These are phyloP conservation scores for Psettodes erumei DNA, from an alignment of 2,113 vertebrate genomes.

Conservation along the genomic window DNA sequence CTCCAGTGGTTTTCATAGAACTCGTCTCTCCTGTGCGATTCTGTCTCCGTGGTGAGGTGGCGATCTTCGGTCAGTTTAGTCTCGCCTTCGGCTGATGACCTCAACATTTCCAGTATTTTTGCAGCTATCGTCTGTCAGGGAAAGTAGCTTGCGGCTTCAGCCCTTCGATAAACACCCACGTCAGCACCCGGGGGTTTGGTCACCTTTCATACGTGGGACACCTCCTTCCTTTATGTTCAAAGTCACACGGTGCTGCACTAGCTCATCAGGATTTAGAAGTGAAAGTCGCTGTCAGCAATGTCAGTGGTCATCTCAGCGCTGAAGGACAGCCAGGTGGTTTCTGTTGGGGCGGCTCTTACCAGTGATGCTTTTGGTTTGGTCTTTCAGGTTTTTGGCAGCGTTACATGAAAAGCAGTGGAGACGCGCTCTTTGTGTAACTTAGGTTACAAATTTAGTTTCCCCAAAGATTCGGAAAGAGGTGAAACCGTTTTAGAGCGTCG, in stretches of 20 bases:
- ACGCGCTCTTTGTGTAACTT: too few species aligned
- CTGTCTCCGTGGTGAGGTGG: background rate
- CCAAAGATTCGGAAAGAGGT: too few species aligned
- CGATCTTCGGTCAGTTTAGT: background rate
- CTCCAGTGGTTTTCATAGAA: slow-evolving; percentile 4
- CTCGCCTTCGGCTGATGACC: background rate
- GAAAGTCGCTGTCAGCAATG: slow-evolving; percentile 54
- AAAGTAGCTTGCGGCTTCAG: slow-evolving; percentile 34
- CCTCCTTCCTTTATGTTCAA: slow-evolving; percentile 37
- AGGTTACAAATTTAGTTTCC: too few species aligned
- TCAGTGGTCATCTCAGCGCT: slow-evolving; percentile 24
- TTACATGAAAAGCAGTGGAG: too few species aligned
- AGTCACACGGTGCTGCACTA: slow-evolving; percentile 33
- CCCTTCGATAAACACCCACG: slow-evolving; percentile 32
- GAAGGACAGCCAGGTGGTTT: slow-evolving; percentile 40
- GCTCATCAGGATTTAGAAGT: slow-evolving; percentile 13
- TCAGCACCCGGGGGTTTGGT: slow-evolving; percentile 21
- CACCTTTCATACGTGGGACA: slow-evolving; percentile 28
- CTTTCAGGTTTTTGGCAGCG: too few species aligned
- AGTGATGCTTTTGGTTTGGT: too few species aligned
- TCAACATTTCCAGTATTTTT: slow-evolving; percentile 13
- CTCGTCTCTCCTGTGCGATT: background rate
- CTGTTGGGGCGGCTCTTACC: too few species aligned
- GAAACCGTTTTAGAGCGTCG: too few species aligned
- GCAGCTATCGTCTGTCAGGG: slow-evolving; percentile 22